Percentiles rank a stretch among this genome's conserved stretches.
Conservation (phyloP, 2,888 invertebrate species). For the Julus scanicus region DNA sequence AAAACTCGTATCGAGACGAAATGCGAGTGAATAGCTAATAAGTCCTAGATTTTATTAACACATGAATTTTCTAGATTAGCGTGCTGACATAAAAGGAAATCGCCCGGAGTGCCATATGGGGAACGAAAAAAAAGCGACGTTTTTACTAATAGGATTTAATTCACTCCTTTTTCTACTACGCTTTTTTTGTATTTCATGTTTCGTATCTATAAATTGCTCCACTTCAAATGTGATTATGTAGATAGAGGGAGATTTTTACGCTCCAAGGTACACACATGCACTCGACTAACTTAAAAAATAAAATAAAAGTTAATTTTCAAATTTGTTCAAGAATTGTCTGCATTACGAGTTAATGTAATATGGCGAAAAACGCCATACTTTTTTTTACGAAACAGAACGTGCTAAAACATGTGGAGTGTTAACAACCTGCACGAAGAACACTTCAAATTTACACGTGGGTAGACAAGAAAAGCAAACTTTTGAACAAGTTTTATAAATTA, state of each 20-base stretch:
- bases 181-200: neutral
- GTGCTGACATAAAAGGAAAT: conserved; percentile 35
- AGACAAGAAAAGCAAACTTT: too few relatives aligned
- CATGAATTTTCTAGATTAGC: conserved; percentile 49
- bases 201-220: conserved; percentile 30
- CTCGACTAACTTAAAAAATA: conserved; percentile 3
- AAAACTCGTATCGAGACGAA: conserved; percentile 42
- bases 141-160: conserved; percentile 52
- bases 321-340: neutral
- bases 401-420: too few relatives aligned
- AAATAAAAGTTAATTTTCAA: conserved; percentile 39
- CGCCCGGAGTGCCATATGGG: conserved; percentile 48
- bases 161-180: conserved; percentile 12
- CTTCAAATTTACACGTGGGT: too few relatives aligned
- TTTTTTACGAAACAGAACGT: too few relatives aligned
- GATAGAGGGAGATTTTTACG: neutral
- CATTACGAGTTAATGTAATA: neutral
- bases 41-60: conserved; percentile 49
- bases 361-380: neutral
- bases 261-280: conserved; percentile 1
- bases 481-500: too few relatives aligned
- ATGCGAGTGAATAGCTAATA: conserved; percentile 47
- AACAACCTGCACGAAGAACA: neutral
- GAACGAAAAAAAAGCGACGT: conserved; percentile 26
- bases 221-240: conserved; percentile 39